Percentiles rank a stretch among this genome's conserved stretches.
Conservation (phyloP, 1,140 invertebrate genomes). For the Drosophila tristis region DNA sequence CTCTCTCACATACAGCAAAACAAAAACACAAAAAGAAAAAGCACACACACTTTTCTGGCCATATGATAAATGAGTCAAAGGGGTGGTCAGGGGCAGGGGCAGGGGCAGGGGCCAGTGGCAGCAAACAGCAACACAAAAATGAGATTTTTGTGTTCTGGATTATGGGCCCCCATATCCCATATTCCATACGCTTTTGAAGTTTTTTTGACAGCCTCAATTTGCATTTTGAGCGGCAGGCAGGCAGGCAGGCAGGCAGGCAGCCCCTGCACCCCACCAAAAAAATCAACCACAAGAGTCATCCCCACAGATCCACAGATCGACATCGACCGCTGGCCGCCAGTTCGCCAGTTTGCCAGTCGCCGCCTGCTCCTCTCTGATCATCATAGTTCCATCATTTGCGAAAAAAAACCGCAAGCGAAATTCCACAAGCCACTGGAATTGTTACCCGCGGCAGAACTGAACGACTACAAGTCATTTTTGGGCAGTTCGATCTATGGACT, state of each 20-base stretch:
- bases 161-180: slow-evolving; percentile 17
- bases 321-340: too few species aligned
- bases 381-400: too few species aligned
- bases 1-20: slow-evolving; percentile 17
- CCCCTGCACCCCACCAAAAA: background rate
- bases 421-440: too few species aligned
- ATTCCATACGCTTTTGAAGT: slow-evolving; percentile 45
- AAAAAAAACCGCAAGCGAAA: too few species aligned
- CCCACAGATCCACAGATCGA: too few species aligned
- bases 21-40: slow-evolving; percentile 3
- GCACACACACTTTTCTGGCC: slow-evolving; percentile 60
- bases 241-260: background rate
- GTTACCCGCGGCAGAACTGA: too few species aligned
- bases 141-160: slow-evolving; percentile 51
- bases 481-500: too few species aligned
- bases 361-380: too few species aligned
- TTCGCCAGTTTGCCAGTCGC: too few species aligned
- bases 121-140: slow-evolving; percentile 44
- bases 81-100: slow-evolving; percentile 15
- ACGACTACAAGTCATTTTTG: too few species aligned
- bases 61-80: slow-evolving; percentile 73
- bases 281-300: slow-evolving; percentile 3
- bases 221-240: slow-evolving; percentile 54
- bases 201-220: slow-evolving; percentile 57
- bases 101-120: background rate